Percentiles rank a stretch among this genome's conserved stretches.
Conservation (phyloP, 2,888 invertebrate genomes). For the Ctenicera cuprea region DNA sequence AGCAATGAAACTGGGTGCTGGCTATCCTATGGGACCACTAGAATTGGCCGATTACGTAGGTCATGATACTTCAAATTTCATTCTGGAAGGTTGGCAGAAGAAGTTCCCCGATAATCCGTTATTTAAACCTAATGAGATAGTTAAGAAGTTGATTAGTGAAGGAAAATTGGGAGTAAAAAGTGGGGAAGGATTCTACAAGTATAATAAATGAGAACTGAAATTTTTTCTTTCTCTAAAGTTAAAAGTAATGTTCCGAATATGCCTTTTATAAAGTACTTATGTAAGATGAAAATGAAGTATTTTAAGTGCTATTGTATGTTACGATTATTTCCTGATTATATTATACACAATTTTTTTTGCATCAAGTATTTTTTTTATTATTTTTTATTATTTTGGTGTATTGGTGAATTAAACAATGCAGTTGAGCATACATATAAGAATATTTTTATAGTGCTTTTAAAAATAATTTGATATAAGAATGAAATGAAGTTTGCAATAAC, state of each 20-base stretch:
- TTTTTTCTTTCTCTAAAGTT: too few species aligned
- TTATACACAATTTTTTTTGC: too few species aligned
- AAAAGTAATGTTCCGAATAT: neutral
- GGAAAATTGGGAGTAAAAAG: slow-evolving; percentile 88
- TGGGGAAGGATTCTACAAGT: slow-evolving; percentile 92
- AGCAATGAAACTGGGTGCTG: slow-evolving; percentile 93
- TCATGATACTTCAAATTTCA: slow-evolving; percentile 85
- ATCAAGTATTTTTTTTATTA: too few species aligned
- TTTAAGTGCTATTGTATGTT: neutral
- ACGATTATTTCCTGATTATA: too few species aligned
- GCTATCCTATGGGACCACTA: slow-evolving; percentile 93
- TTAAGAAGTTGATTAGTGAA: slow-evolving; percentile 83
- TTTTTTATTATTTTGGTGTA: too few species aligned
- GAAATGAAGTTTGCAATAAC: too few species aligned
- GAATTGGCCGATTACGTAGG: slow-evolving; percentile 91
- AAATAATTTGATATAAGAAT: too few species aligned
- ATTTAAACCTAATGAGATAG: slow-evolving; percentile 78
- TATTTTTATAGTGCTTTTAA: too few species aligned
- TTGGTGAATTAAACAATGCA: too few species aligned
- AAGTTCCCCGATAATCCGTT: slow-evolving; percentile 81
- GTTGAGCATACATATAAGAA: too few species aligned
- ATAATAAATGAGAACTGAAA: slow-evolving; percentile 65
- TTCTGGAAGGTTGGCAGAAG: slow-evolving; percentile 87
- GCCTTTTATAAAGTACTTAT: neutral
- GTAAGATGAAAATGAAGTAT: neutral